Evolutionary conservation across 2,888 invertebrate species (phyloP).

Genomic region (Phlogophora meticulosa): DNA sequence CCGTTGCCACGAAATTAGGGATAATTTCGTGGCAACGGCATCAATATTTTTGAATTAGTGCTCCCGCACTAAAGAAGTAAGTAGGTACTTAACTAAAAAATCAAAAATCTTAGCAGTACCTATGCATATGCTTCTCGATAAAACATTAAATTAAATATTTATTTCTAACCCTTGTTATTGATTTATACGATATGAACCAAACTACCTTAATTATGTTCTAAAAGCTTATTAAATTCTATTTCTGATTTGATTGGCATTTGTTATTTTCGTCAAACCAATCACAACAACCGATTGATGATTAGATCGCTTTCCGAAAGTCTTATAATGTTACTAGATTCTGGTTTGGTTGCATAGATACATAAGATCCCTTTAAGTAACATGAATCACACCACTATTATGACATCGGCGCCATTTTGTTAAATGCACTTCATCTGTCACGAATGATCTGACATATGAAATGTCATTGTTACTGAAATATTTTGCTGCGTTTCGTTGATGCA

Average conservation of each 20-base stretch:
- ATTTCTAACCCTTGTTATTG: neutral
- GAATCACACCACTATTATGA: neutral
- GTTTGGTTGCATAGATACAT: neutral
- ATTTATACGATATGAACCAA: neutral
- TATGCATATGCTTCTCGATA: neutral
- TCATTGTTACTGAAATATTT: conserved; percentile 22
- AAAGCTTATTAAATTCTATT: neutral
- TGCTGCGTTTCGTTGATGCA: conserved; percentile 20
- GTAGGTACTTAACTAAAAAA: too few species aligned
- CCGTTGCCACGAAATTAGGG: too few species aligned
- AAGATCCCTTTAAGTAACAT: neutral
- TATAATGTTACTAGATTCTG: neutral
- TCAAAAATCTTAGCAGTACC: too few species aligned
- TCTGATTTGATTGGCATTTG: too few species aligned
- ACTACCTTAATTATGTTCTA: neutral
- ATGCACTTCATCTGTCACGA: conserved; percentile 36
- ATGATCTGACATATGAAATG: conserved; percentile 22
- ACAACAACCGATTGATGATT: neutral
- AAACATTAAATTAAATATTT: too few species aligned
- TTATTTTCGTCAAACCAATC: neutral
- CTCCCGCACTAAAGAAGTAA: too few species aligned
- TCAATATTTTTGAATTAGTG: too few species aligned
- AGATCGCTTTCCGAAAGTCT: neutral
- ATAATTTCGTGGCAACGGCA: too few species aligned
- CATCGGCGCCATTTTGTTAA: conserved; percentile 31